These are phyloP conservation scores for Monochamus saltuarius DNA, from an alignment of 1,140 invertebrate genomes.

Conservation along the genomic window DNA sequence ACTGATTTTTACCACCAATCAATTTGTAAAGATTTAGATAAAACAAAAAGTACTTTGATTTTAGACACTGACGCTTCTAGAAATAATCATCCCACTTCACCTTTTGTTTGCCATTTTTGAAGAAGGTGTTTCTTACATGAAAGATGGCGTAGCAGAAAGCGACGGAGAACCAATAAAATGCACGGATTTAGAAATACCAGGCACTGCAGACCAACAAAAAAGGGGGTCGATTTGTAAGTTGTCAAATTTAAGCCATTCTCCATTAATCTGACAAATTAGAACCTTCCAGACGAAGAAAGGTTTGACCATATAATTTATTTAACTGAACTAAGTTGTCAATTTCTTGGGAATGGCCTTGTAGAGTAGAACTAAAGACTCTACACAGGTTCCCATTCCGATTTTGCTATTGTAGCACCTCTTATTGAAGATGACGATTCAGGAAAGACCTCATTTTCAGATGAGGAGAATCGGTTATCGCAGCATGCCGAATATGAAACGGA, in stretches of 20 bases:
- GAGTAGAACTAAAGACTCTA: conserved; percentile 9
- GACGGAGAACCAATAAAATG: conserved; percentile 50
- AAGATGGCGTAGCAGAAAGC: conserved; percentile 55
- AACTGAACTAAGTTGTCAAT: no score
- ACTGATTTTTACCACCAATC: conserved; percentile 5
- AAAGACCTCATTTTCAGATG: conserved; percentile 72
- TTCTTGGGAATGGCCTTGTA: background rate
- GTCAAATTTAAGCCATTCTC: background rate
- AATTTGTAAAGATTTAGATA: background rate
- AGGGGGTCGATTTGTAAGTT: conserved; percentile 61
- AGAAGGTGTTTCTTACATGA: conserved; percentile 73
- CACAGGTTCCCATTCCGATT: background rate
- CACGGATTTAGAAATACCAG: conserved; percentile 46
- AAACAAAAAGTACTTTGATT: background rate
- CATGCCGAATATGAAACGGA: conserved; percentile 64
- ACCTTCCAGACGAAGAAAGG: background rate
- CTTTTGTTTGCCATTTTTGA: conserved; percentile 88
- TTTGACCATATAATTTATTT: background rate
- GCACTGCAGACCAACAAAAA: conserved; percentile 44
- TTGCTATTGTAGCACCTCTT: conserved; percentile 57
- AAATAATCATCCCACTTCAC: conserved; percentile 84
- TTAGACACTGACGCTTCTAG: conserved; percentile 78
- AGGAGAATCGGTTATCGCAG: conserved; percentile 62
- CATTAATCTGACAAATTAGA: background rate
- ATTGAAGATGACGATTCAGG: conserved; percentile 66